phyloP scores from a whole-genome alignment of 2,888 invertebrate genomes.

The Apamea crenata region DNA sequence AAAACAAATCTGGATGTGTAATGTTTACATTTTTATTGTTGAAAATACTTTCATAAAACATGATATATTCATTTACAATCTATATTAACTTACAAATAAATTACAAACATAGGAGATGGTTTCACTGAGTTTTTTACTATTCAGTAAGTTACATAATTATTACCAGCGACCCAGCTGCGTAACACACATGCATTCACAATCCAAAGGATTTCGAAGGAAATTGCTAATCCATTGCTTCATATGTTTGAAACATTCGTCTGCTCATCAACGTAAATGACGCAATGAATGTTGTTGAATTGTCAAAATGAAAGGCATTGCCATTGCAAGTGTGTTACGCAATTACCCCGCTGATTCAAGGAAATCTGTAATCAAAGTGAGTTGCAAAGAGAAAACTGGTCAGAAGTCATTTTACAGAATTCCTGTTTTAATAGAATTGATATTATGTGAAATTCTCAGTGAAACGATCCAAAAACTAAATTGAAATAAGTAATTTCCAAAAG shows the following conservation, averaged over 20 bases:
- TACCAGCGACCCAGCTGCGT: background rate
- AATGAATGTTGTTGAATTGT: background rate
- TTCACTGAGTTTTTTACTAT: constrained; percentile 31
- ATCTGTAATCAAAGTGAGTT: background rate
- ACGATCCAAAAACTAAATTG: constrained; percentile 40
- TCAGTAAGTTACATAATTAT: background rate
- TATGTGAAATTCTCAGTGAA: constrained; percentile 44
- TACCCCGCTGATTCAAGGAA: background rate
- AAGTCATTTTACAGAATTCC: background rate
- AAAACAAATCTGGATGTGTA: background rate
- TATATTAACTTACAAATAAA: constrained; percentile 67
- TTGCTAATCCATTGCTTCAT: background rate
- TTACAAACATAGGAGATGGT: constrained; percentile 50
- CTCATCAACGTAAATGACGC: background rate
- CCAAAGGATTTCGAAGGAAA: background rate
- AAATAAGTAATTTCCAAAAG: constrained; percentile 46
- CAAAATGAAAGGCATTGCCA: background rate
- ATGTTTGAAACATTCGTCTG: background rate
- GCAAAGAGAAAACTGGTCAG: background rate
- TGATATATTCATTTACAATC: constrained; percentile 66
- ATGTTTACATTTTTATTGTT: constrained; percentile 63
- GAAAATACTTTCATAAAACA: constrained; percentile 64
- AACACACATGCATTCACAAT: background rate
- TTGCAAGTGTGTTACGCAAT: background rate
- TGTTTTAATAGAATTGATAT: background rate